phyloP scores from a whole-genome alignment of 2,797 vertebrate species.

The Crocodylus rhombifer region DNA sequence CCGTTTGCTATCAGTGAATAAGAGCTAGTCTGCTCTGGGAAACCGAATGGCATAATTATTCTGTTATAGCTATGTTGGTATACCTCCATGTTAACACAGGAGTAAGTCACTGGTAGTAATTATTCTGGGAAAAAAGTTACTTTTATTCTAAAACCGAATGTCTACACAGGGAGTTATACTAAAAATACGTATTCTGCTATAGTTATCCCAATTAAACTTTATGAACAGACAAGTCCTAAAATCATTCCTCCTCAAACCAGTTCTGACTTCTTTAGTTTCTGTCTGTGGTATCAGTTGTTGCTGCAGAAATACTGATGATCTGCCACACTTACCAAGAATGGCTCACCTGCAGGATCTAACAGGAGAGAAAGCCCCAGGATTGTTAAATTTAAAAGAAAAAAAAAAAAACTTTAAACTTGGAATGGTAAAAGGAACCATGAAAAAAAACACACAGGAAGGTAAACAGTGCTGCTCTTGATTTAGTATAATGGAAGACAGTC shows the following conservation, averaged over 20 bases:
- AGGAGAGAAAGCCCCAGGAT: not conserved
- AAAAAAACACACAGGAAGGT: not conserved
- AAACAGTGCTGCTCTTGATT: not conserved
- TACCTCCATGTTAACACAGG: not conserved
- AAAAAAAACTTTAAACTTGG: not conserved
- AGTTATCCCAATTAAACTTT: not conserved
- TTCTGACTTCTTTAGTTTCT: not conserved
- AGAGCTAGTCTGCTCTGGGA: not conserved
- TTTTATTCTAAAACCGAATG: not conserved
- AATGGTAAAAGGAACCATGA: not conserved
- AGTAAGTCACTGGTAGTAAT: not conserved
- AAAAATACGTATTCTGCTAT: not conserved
- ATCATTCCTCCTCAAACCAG: not conserved
- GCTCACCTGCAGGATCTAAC: not conserved
- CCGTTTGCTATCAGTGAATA: not conserved
- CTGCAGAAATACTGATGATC: not conserved
- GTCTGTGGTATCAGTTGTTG: not conserved
- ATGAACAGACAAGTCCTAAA: not conserved
- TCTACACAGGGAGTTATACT: not conserved
- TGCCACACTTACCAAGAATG: not conserved
- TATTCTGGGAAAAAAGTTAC: not conserved
- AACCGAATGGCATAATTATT: not conserved
- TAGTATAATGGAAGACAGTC: not conserved
- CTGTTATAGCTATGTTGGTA: not conserved
- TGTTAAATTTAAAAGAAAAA: not conserved